Evolutionary conservation across 1,140 invertebrate species (phyloP).

Genomic region (Neocloeon triangulifer): DNA sequence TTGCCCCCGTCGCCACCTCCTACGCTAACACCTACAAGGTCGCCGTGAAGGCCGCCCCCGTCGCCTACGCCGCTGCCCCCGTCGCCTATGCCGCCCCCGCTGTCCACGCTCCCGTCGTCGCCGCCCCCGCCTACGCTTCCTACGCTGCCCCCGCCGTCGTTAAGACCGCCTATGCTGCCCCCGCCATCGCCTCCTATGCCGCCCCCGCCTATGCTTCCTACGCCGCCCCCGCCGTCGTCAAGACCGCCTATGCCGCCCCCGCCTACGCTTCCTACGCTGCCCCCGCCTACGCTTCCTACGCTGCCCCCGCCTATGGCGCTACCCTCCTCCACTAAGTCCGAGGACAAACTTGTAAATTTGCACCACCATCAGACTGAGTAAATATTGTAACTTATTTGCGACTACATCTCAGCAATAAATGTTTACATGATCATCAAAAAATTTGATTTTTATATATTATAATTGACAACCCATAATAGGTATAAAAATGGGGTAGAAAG

Average conservation of each 20-base stretch:
- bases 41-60: neutral
- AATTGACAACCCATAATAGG: too few species aligned
- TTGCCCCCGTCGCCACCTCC: neutral
- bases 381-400: too few species aligned
- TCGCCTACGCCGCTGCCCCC: neutral
- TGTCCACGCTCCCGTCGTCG: neutral
- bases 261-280: slow-evolving; percentile 1
- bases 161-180: slow-evolving; percentile 2
- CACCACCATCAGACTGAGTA: too few species aligned
- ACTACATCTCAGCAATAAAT: too few species aligned
- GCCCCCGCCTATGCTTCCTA: too few species aligned
- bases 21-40: neutral
- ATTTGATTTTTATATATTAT: too few species aligned
- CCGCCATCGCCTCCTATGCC: neutral
- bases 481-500: too few species aligned
- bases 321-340: too few species aligned
- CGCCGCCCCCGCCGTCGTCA: too few species aligned
- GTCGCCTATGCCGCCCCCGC: neutral
- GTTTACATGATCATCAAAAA: too few species aligned
- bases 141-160: slow-evolving; percentile 2
- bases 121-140: neutral
- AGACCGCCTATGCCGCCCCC: neutral
- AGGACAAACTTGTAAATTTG: too few species aligned
- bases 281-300: slow-evolving; percentile 3
- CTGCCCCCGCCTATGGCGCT: slow-evolving; percentile 3